Percentiles rank a stretch among this genome's conserved stretches.
Evolutionary conservation across 1,140 invertebrate genomes (phyloP).

Genomic region (Drosophila jambulina): DNA sequence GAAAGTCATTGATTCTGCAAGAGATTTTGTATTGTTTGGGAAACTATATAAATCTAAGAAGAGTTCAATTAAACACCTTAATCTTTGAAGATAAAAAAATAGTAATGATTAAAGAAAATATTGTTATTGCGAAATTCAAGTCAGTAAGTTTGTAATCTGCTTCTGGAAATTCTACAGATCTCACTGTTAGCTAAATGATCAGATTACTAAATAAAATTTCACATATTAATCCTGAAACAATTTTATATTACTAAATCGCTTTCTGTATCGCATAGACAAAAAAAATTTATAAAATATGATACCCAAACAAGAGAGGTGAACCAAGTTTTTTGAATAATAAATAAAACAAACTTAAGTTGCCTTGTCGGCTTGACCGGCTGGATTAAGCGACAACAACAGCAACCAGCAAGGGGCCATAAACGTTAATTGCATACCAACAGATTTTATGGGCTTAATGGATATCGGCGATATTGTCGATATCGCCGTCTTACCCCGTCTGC

Average conservation of each 20-base stretch:
- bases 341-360: slow-evolving; percentile 72
- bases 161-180: too few species aligned
- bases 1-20: not conserved
- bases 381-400: slow-evolving; percentile 68
- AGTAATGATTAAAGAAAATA: not conserved
- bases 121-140: not conserved
- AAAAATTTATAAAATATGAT: not conserved
- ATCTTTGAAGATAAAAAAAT: not conserved
- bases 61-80: not conserved
- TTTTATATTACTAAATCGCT: not conserved
- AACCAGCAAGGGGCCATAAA: slow-evolving; percentile 58
- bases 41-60: not conserved
- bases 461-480: slow-evolving; percentile 78
- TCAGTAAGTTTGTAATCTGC: not conserved
- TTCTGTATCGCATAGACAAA: not conserved
- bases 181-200: not conserved
- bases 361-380: slow-evolving; percentile 75
- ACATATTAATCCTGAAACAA: not conserved
- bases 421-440: slow-evolving; percentile 81
- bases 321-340: slow-evolving; percentile 64
- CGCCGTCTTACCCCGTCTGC: slow-evolving; percentile 47
- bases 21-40: not conserved
- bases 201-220: not conserved
- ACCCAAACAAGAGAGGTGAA: slow-evolving; percentile 3
- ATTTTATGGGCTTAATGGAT: slow-evolving; percentile 84